phyloP scores from a whole-genome alignment of 2,888 invertebrate genomes.

The Trichacis sp. region DNA sequence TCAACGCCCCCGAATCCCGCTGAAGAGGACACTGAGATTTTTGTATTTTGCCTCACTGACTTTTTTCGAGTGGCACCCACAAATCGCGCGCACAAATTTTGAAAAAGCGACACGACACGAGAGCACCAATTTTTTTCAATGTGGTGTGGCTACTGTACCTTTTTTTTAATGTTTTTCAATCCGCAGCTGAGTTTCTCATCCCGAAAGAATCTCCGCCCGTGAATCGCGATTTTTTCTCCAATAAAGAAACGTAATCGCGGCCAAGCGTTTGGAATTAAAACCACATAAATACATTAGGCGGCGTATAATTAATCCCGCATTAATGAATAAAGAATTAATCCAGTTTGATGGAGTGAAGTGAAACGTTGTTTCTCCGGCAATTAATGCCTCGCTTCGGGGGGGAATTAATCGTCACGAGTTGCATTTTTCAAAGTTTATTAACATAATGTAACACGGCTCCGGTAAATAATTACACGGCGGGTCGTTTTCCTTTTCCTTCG shows the following conservation, averaged over 20 bases:
- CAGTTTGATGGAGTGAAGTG: neutral
- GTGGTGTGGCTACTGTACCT: constrained; percentile 66
- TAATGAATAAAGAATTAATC: neutral
- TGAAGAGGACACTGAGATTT: constrained; percentile 50
- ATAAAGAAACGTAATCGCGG: neutral
- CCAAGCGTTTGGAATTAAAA: constrained; percentile 3
- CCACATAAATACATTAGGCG: constrained; percentile 2
- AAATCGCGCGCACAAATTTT: constrained; percentile 59
- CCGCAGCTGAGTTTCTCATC: constrained; percentile 49
- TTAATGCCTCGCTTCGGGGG: constrained; percentile 16
- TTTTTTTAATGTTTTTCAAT: constrained; percentile 56
- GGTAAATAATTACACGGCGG: constrained; percentile 20
- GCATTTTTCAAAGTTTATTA: constrained; percentile 4
- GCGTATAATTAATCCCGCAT: neutral
- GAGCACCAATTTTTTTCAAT: constrained; percentile 66
- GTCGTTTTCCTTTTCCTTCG: constrained; percentile 33
- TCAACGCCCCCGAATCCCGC: constrained; percentile 25
- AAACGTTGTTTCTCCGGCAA: too few relatives aligned
- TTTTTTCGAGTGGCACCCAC: constrained; percentile 65
- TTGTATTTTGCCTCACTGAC: constrained; percentile 67
- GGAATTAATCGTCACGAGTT: constrained; percentile 1
- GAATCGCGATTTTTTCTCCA: too few relatives aligned
- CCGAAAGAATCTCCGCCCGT: constrained; percentile 21
- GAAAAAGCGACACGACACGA: constrained; percentile 46
- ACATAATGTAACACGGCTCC: constrained; percentile 22